phyloP scores from a whole-genome alignment of 2,113 vertebrate species.

The Polypterus senegalus region DNA sequence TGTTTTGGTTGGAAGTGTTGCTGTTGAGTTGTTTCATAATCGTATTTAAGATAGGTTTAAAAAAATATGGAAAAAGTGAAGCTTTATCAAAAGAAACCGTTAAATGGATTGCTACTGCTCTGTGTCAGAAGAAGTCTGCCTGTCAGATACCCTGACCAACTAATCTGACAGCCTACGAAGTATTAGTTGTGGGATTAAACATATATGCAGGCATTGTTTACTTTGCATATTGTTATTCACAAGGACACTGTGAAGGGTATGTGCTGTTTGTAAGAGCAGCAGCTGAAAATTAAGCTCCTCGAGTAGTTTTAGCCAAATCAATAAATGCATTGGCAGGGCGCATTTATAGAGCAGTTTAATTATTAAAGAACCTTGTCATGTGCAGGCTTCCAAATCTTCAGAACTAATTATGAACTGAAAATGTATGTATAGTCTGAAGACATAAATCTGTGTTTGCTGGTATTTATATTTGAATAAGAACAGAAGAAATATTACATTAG shows the following conservation, averaged over 20 bases:
- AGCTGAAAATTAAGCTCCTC: neutral
- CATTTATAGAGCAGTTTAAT: neutral
- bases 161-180: neutral
- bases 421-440: no score
- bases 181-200: neutral
- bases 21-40: no score
- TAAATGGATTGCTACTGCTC: no score
- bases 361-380: neutral
- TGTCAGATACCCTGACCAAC: neutral
- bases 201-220: neutral
- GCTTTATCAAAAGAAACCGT: no score
- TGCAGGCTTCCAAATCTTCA: neutral
- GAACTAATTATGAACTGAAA: no score
- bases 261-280: neutral
- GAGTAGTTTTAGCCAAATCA: neutral
- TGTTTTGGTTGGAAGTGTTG: no score
- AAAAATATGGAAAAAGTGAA: no score
- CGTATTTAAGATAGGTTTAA: no score
- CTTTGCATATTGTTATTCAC: neutral
- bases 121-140: no score
- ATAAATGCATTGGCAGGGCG: neutral
- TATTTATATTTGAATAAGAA: no score
- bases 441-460: no score
- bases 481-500: no score
- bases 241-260: constrained; percentile 1